Conservation (phyloP, 2,888 invertebrate species). For the Archaeoteleia sp. region DNA sequence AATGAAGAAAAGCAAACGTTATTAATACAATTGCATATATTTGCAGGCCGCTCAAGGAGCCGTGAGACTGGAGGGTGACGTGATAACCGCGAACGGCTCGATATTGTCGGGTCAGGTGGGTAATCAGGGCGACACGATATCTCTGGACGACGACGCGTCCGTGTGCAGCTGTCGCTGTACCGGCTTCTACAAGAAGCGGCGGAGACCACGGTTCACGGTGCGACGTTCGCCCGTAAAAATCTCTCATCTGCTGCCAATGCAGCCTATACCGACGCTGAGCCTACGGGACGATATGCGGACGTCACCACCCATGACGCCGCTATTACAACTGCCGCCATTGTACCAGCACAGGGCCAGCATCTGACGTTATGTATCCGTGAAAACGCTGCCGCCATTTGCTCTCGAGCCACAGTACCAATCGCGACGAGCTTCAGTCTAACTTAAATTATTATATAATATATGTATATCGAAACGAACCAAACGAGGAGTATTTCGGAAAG, state of each 20-base stretch:
- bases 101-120: constrained; percentile 84
- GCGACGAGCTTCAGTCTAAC: constrained; percentile 64
- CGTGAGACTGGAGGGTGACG: constrained; percentile 96
- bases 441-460: constrained; percentile 32
- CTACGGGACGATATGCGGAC: constrained; percentile 61
- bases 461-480: constrained; percentile 6
- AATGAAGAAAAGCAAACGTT: background rate
- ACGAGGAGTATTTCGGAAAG: constrained; percentile 5
- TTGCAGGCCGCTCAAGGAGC: constrained; percentile 93
- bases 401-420: constrained; percentile 57
- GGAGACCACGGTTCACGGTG: constrained; percentile 76
- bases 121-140: constrained; percentile 74
- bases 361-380: constrained; percentile 64
- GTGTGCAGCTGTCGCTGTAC: constrained; percentile 76
- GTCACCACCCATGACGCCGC: constrained; percentile 68
- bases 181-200: constrained; percentile 72
- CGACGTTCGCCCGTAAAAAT: constrained; percentile 77
- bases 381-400: constrained; percentile 54
- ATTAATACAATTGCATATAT: constrained; percentile 1
- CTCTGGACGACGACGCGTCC: constrained; percentile 73
- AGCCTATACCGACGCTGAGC: constrained; percentile 69
- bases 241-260: constrained; percentile 76
- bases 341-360: constrained; percentile 74
- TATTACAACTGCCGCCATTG: constrained; percentile 69
- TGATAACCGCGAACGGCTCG: constrained; percentile 95